Evolutionary conservation across 1,140 invertebrate species (phyloP), one percentile per base, ranked within the genome.

Genomic region (Tetragnatha versicolor): DNA sequence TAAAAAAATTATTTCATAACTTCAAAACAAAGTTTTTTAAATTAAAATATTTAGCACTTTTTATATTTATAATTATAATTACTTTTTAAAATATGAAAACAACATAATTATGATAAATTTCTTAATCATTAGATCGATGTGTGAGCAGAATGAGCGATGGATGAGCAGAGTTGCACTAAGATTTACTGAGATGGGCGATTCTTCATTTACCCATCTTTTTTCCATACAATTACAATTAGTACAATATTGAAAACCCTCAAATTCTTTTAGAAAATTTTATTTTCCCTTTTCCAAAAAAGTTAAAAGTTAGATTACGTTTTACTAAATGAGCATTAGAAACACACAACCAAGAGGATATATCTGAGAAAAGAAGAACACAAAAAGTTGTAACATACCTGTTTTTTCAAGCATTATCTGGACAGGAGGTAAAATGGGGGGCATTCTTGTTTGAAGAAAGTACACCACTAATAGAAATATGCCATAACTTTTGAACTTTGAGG

Each of bases 391-490:
- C 1, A n/a, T 70, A 70, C 69, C 69, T 60, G 53, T 45, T 31
- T 73, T 60, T 22, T 60, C 29, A 29, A 73, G 37, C 25, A 73
- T 60, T 12, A 5, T 7, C 14, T 73, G 5, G 2, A 73, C 17
- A 45, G 53, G 5, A 29, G 69, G 37, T 6, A 73, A 45, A 27
- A 73, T 45, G 17, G 47, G 66, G 12, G 66, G 66, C n/a, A 14
- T n/a, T 33, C 69, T 73, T 17, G 51, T 58, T 53, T 73, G 69
- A 3, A 73, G 35, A 47, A 73, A 73, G 27, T 60, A 60, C 3
- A 73, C 37, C 14, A 73, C 5, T 20, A 73, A 33, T 31, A 73
- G 12, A 60, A 73, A 73, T 6, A 73, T 20, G 20, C 22, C 35
- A 39, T 73, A 73, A 12, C 37, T 73, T 27, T 73, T 73, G 27